Evolutionary conservation across 2,797 vertebrate species (phyloP).

Genomic region (Nothura maculosa): DNA sequence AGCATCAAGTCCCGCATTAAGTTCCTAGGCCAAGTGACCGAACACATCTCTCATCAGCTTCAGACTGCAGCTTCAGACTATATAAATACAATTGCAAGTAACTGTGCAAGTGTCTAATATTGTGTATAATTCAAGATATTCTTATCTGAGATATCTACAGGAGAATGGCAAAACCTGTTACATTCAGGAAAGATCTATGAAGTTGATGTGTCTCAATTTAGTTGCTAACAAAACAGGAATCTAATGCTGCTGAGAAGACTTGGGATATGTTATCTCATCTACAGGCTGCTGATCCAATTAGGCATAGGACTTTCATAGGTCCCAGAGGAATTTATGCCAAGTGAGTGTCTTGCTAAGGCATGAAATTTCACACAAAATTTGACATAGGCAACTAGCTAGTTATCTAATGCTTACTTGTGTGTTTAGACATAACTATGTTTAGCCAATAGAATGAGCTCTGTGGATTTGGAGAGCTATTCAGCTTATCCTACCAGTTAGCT

Average conservation of each 20-base stretch:
- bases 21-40: not conserved
- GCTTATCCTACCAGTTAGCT: not conserved
- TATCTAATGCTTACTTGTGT: not conserved
- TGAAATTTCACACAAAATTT: not conserved
- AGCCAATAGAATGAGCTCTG: not conserved
- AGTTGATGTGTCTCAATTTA: not conserved
- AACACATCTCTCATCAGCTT: not conserved
- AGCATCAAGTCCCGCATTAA: not conserved
- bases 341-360: not conserved
- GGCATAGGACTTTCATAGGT: not conserved
- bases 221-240: not conserved
- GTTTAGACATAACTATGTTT: not conserved
- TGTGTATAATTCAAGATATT: not conserved
- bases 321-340: not conserved
- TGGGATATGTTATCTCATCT: not conserved
- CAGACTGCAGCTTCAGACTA: not conserved
- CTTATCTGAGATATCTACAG: not conserved
- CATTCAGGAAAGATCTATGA: not conserved
- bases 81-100: not conserved
- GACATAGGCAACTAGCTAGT: not conserved
- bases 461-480: not conserved
- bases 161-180: not conserved
- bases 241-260: rapidly evolving
- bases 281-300: not conserved
- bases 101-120: not conserved